Conservation (phyloP, 2,113 vertebrate species). For the Odobenus rosmarus region DNA sequence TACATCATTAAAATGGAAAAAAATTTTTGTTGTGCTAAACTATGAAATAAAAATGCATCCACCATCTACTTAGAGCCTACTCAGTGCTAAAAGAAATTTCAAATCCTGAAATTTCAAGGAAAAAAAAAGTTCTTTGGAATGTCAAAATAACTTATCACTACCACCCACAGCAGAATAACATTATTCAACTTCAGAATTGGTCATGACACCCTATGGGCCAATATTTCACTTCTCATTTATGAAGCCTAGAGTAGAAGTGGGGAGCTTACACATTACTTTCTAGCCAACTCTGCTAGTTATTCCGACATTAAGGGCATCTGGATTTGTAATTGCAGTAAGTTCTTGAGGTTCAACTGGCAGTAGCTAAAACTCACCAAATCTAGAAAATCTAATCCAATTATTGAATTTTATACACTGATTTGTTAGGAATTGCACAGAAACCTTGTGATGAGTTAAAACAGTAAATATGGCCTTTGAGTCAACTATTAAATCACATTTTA, state of each 20-base stretch:
- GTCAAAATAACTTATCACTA: background rate
- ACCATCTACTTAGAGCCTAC: background rate
- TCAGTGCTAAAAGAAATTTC: background rate
- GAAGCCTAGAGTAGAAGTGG: background rate
- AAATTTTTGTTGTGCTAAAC: background rate
- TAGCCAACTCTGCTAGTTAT: background rate
- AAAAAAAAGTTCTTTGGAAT: background rate
- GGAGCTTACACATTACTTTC: background rate
- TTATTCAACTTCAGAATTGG: background rate
- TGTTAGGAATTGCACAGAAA: background rate
- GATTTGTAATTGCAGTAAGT: background rate
- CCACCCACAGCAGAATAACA: background rate
- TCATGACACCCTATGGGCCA: background rate
- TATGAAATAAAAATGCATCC: background rate
- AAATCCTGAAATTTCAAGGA: background rate
- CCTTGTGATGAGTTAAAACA: background rate
- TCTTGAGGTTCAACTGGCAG: background rate
- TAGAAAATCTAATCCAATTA: background rate
- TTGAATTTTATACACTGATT: background rate
- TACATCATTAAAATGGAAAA: background rate
- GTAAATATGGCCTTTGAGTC: background rate
- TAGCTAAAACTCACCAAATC: background rate
- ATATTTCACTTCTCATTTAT: background rate
- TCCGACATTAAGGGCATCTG: background rate
- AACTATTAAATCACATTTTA: conserved; percentile 6